Base-by-base conservation (phyloP, 92 coral and sea anemone species). In the Zoanthus sansibaricus region DNA sequence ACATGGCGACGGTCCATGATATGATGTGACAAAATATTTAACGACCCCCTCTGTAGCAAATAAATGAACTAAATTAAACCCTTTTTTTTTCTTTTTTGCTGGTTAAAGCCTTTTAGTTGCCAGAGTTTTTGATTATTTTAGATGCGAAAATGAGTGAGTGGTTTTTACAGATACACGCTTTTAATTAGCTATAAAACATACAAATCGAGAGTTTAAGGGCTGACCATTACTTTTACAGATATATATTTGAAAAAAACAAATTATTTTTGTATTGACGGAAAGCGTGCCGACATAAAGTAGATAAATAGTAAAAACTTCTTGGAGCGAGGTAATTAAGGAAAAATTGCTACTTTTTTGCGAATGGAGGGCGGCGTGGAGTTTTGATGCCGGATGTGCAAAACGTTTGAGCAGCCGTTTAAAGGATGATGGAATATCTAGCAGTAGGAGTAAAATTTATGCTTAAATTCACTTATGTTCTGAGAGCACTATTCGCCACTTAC, bases 371-470 rank as follows among this genome's bases (percentile, higher is more conserved):
- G 13, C 32, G 46, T 42, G 54, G 21, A 32, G 42, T 79, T 79
- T 61, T 68, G 9, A 59, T 42, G 32, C 84, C 58, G 84, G 56
- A 79, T 37, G 64, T 62, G 17, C 33, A 17, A 61, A 68, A 42
- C 49, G 72, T 20, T 56, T 37, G 47, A 79, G 14, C 84, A 49
- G 46, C 42, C 42, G 17, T 62, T 62, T 62, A 46, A 79, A 79
- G 49, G 25, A 64, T 12, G 21, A 4, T 37, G 42, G 4, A 37
- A 37, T 37, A 37, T 37, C 42, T 37, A 37, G 42, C 42, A 37
- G 42, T 37, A 37, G 42, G 42, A 37, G 42, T 37, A 37, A 37
- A 37, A 37, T 58, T 58, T 13, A 58, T 58, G 7, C n/a, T 58
- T 58, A 58, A 58, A 58, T 18, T 58, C 17, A 37, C 42, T 37